Evolutionary conservation across 2,888 invertebrate genomes (phyloP), one percentile per base, ranked within the genome.

Genomic region (Cataglyphis rosenhaueri): DNA sequence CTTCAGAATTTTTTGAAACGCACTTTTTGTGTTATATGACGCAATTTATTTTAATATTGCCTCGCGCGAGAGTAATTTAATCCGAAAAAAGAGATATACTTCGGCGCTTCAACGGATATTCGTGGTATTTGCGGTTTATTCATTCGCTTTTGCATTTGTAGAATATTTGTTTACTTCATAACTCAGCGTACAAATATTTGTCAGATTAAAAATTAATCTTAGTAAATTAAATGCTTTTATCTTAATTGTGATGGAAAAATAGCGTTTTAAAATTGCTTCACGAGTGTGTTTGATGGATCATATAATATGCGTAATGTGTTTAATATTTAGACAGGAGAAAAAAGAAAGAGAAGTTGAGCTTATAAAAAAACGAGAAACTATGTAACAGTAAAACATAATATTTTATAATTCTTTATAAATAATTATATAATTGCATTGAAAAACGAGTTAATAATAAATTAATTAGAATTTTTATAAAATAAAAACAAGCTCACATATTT

Each of bases 191-290:
- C 29, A 61, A 79, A 71, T 70, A 70, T 79, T 59, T n/a, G n/a
- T 38, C 35, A 25, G 48, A 35, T 79, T 59, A 59, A 79, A 76
- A 79, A 59, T 21, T 79, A 44, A 79, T 79, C 73, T 71, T 59
- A 48, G 59, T 35, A 52, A 79, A 79, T 79, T 71, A 79, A 79
- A 61, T 61, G 76, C 32, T 79, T 79, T 71, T 12, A 35, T 59
- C 44, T 25, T 71, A 59, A 79, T 79, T 79, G 44, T 21, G 48
- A 71, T 57, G 29, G 25, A 32, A 48, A 61, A 71, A 59, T 44
- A 59, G 1, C 21, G 35, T 59, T 71, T 71, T 8, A 0, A 55
- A 44, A 79, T 71, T 44, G 18, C 3, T 59, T 70, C 10, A 29
- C 6, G 44, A 12, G 4, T 18, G 4, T 18, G 15, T 62, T 70